Percentiles rank a stretch among this genome's conserved stretches.
phyloP scores from a whole-genome alignment of 2,888 invertebrate genomes.

The Parascotia fuliginaria region DNA sequence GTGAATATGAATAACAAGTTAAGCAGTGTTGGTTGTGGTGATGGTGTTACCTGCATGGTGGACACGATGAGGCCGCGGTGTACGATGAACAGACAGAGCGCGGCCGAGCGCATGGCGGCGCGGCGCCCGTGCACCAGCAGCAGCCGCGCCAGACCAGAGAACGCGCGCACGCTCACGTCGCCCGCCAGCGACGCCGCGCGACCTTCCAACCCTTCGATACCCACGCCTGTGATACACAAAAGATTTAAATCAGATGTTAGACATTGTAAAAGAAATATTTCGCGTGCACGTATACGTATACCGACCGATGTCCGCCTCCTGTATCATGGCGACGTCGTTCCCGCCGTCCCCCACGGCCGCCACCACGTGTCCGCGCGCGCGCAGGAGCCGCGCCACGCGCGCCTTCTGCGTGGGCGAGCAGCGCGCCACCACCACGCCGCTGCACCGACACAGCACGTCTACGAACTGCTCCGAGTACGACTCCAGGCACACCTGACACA shows the following conservation, averaged over 20 bases:
- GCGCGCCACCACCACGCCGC: conserved; percentile 95
- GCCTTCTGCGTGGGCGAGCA: conserved; percentile 97
- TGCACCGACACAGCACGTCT: conserved; percentile 88
- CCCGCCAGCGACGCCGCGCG: conserved; percentile 97
- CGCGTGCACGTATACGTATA: no score
- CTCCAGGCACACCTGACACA: conserved; percentile 88
- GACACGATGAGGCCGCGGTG: conserved; percentile 99
- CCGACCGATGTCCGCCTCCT: conserved; percentile 96
- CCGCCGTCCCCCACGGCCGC: conserved; percentile 99
- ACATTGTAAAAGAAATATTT: no score
- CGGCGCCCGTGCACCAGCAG: conserved; percentile 96
- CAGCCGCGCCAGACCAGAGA: conserved; percentile 92
- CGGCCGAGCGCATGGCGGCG: conserved; percentile 97
- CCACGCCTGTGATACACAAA: conserved; percentile 86
- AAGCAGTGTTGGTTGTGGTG: no score
- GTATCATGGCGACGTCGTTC: conserved; percentile 98
- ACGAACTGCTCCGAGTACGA: conserved; percentile 90
- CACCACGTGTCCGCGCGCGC: conserved; percentile 87
- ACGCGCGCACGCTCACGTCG: conserved; percentile 98
- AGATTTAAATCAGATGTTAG: no score
- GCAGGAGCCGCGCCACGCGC: conserved; percentile 85
- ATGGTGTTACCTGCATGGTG: conserved; percentile 91
- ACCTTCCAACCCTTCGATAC: conserved; percentile 96
- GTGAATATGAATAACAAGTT: no score
- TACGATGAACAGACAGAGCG: conserved; percentile 98